These are phyloP conservation scores for Picus viridis DNA, from an alignment of 2,797 vertebrate genomes.

Conservation along the genomic window DNA sequence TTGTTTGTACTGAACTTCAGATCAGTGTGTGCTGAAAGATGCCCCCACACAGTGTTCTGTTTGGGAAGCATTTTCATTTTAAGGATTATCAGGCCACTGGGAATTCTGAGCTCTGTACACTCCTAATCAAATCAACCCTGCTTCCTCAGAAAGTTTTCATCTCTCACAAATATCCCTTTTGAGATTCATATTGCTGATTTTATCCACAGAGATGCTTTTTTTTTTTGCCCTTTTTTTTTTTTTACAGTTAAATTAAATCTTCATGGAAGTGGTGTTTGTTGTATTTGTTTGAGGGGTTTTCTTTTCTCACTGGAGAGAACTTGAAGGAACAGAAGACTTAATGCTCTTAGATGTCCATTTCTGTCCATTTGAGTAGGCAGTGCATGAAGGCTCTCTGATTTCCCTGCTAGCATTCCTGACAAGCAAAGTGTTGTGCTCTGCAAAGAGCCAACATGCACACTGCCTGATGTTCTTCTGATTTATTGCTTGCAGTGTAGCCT, in stretches of 20 bases:
- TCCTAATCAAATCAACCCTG: conserved; percentile 29
- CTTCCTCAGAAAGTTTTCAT: conserved; percentile 45
- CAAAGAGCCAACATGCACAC: neutral
- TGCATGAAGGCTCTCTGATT: neutral
- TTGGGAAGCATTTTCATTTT: conserved; percentile 48
- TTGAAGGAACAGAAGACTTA: neutral
- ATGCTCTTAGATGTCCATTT: neutral
- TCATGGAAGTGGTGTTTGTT: neutral
- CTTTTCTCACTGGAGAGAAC: neutral
- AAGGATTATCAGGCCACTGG: conserved; percentile 40
- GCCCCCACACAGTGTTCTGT: neutral
- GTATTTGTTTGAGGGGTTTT: neutral
- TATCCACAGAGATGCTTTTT: neutral
- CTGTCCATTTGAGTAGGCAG: neutral
- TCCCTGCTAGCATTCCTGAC: neutral
- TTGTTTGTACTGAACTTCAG: conserved; percentile 27
- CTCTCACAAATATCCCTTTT: conserved; percentile 18
- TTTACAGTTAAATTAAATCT: conserved; percentile 47
- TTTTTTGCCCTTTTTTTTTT: neutral
- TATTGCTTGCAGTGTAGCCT: neutral
- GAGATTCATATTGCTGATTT: conserved; percentile 41
- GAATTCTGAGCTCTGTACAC: conserved; percentile 41
- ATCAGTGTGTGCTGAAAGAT: conserved; percentile 12
- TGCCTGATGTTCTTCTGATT: neutral
- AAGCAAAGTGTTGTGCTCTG: neutral